phyloP scores from a whole-genome alignment of 2,113 vertebrate species.

The Ictalurus punctatus region DNA sequence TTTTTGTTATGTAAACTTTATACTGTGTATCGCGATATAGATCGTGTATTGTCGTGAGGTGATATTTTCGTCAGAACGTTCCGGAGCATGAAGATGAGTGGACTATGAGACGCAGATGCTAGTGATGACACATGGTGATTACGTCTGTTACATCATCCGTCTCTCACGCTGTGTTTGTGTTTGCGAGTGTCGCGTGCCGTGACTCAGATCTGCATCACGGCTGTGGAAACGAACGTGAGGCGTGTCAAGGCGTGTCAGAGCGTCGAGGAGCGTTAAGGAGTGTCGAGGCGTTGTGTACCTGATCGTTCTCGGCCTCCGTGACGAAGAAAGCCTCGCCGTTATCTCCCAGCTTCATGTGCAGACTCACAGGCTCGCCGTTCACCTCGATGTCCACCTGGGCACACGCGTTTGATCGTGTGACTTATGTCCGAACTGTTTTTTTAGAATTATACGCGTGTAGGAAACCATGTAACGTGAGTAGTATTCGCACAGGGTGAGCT shows the following conservation, averaged over 20 bases:
- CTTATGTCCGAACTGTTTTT: too few relatives aligned
- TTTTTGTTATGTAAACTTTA: not conserved
- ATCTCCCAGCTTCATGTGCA: slow-evolving; percentile 97
- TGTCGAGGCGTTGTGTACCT: slow-evolving; percentile 69
- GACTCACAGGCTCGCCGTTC: slow-evolving; percentile 79
- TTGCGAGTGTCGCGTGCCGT: not conserved
- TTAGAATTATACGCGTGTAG: too few relatives aligned
- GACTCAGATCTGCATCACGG: not conserved
- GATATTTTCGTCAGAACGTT: not conserved
- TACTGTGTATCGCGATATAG: not conserved
- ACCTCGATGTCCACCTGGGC: slow-evolving; percentile 90
- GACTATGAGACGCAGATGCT: not conserved
- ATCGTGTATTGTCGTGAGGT: not conserved
- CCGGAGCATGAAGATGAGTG: not conserved
- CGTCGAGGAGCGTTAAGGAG: not conserved
- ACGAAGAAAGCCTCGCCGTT: slow-evolving; percentile 98
- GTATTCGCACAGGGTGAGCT: slow-evolving; percentile 3
- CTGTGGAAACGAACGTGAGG: not conserved
- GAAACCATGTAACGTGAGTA: not conserved
- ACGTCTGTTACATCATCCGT: not conserved
- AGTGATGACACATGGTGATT: not conserved
- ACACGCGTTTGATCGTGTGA: not conserved
- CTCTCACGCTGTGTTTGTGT: not conserved
- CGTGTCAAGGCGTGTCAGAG: not conserved
- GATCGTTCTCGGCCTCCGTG: slow-evolving; percentile 82